phyloP scores from a whole-genome alignment of 2,113 vertebrate species.

The Paracanthobrama guichenoti region DNA sequence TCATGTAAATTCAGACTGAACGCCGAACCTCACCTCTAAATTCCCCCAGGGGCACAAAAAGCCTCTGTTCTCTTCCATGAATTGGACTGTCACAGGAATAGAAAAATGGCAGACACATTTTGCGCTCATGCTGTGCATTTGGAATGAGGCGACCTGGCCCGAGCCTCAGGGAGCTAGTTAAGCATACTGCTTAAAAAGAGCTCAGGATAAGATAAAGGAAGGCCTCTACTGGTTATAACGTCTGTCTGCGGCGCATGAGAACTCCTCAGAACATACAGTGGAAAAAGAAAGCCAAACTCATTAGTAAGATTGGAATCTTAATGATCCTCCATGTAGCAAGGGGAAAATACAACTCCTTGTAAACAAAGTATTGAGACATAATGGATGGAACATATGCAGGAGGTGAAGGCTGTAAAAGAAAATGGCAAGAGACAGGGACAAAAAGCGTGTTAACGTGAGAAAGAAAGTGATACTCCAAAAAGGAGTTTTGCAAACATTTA shows the following conservation, averaged over 20 bases:
- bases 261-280: constrained; percentile 29
- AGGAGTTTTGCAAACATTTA: neutral
- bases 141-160: constrained; percentile 9
- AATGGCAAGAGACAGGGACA: constrained; percentile 2
- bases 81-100: constrained; percentile 30
- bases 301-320: constrained; percentile 59
- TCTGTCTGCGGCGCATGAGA: constrained; percentile 28
- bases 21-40: neutral
- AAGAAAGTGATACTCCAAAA: neutral
- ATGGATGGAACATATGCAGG: constrained; percentile 58
- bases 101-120: constrained; percentile 48
- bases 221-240: constrained; percentile 44
- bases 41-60: constrained; percentile 9
- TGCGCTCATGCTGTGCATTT: neutral
- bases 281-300: constrained; percentile 51
- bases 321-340: constrained; percentile 44
- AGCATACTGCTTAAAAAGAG: constrained; percentile 9
- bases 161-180: constrained; percentile 40
- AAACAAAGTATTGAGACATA: constrained; percentile 49
- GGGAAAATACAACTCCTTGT: constrained; percentile 47
- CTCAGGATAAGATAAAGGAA: constrained; percentile 21
- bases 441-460: neutral
- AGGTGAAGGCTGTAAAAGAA: constrained; percentile 24
- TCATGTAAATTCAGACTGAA: constrained; percentile 18
- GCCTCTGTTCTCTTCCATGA: constrained; percentile 30